phyloP scores from a whole-genome alignment of 1,140 invertebrate genomes.

The Agrypnia vestita region DNA sequence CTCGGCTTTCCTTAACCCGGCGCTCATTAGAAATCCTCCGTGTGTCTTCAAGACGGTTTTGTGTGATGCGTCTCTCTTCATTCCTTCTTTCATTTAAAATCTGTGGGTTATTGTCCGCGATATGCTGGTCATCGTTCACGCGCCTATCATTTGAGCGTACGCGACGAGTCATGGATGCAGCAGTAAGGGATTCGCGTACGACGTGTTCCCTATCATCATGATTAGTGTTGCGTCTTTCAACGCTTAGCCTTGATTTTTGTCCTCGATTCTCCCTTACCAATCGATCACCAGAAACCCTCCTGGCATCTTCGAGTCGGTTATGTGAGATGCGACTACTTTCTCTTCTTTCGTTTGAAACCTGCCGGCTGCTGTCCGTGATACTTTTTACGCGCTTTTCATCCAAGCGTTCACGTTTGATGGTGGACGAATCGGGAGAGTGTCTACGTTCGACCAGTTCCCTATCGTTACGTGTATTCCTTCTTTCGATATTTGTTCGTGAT shows the following conservation, averaged over 20 bases:
- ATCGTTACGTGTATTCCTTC: not conserved
- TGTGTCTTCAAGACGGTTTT: not conserved
- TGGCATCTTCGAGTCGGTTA: not conserved
- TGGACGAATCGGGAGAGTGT: not conserved
- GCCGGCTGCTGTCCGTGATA: not conserved
- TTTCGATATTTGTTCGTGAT: slow-evolving; percentile 3
- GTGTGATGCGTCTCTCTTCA: not conserved
- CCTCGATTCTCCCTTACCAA: slow-evolving; percentile 4
- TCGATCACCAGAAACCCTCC: not conserved
- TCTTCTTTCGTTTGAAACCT: too few species aligned
- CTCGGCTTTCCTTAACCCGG: too few species aligned
- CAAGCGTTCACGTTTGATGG: not conserved
- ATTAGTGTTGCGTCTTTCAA: not conserved
- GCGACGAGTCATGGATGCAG: not conserved
- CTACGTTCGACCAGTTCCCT: not conserved
- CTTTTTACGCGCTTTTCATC: not conserved
- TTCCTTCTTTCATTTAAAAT: not conserved
- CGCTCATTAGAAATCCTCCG: not conserved
- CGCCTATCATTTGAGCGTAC: not conserved
- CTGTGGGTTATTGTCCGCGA: not conserved
- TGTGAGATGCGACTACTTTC: not conserved
- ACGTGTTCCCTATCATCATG: not conserved
- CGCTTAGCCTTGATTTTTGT: not conserved
- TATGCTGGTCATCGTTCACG: not conserved
- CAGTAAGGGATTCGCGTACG: too few species aligned